Base-by-base conservation (phyloP, 2,797 vertebrate genomes). In the Cyprinodon diabolis region DNA sequence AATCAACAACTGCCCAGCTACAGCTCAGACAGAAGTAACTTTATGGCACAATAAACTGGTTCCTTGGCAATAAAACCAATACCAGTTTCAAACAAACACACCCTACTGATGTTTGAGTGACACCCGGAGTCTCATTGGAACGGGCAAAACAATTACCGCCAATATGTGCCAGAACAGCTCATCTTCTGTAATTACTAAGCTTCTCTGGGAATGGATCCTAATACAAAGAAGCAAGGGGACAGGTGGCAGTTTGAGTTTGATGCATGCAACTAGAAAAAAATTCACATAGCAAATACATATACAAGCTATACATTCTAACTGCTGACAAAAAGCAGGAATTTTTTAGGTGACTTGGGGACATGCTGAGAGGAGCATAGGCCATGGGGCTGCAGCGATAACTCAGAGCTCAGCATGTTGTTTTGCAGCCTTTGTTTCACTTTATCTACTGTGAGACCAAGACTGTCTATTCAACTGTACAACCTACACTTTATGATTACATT, bases 331-430 rank as follows among this genome's bases (percentile, higher is more conserved):
- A 79, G 66, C 66, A 68, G 40, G 21, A 74, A 82, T 87, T 51
- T 79, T 89, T 91, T 83, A 86, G 82, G 86, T 86, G 82, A 90
- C 76, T 74, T 84, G 54, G 74, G 66, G 83, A 87, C 85, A 83
- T 79, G 77, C 87, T 79, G 79, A 86, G 73, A 84, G 69, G 68
- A 84, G 76, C 56, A 74, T 47, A 48, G 67, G 67, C 66, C 77
- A 90, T 75, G 88, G 90, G 84, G 87, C 79, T 75, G 84, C 57
- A 68, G 58, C 57, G 77, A 87, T 88, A 72, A 84, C 75, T 86
- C 78, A 78, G 30, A 85, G 74, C 79, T 88, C 75, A 85, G 86
- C 23, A 7, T 66, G 74, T 73, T 74, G 71, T 78, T 85, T 79
- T 75, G 82, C 74, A 76, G 72, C 54, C 77, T 70, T 68, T 23